A percentile compares a stretch with the other conserved stretches of the same genome.
Conservation (phyloP, 2,888 invertebrate species). For the Muschampia plurimacula region DNA sequence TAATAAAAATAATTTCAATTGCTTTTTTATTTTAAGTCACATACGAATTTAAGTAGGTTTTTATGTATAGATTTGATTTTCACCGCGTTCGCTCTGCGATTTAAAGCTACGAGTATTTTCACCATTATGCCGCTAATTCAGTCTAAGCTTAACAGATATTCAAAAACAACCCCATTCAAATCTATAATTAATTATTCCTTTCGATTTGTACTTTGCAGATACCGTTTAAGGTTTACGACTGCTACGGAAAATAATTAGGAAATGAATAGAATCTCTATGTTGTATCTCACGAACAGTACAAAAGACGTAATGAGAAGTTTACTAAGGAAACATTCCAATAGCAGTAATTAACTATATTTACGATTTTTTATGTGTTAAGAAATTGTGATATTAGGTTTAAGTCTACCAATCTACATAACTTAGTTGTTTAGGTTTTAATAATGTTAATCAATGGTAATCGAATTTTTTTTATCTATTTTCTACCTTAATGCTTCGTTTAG, state of each 20-base stretch:
- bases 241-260: constrained; percentile 9
- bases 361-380: not conserved
- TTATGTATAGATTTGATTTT: not conserved
- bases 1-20: not conserved
- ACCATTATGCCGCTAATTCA: constrained; percentile 1
- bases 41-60: not conserved
- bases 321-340: constrained; percentile 10
- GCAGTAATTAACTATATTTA: not conserved
- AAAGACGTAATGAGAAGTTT: constrained; percentile 11
- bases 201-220: not conserved
- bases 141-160: constrained; percentile 6
- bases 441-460: no score
- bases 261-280: constrained; percentile 8
- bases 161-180: constrained; percentile 5
- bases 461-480: no score
- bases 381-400: not conserved
- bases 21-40: not conserved
- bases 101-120: not conserved
- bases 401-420: no score
- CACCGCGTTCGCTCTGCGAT: not conserved
- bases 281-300: not conserved
- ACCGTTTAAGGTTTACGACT: not conserved
- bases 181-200: constrained; percentile 13
- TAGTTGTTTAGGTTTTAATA: no score
- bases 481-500: no score